Evolutionary conservation across 2,888 invertebrate genomes (phyloP).

Genomic region (Nebria salina): DNA sequence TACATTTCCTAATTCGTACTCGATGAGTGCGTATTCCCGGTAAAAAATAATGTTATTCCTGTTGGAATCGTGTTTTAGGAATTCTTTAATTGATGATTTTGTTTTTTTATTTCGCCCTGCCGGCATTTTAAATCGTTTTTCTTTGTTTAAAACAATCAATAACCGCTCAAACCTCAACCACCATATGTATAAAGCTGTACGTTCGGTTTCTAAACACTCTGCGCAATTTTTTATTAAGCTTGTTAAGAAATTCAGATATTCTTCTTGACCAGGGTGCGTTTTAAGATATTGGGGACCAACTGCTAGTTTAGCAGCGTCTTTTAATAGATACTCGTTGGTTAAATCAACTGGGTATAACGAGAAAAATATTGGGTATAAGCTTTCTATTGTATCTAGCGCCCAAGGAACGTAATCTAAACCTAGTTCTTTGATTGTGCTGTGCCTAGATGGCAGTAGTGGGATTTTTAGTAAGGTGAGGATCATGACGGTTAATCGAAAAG

Average conservation of each 20-base stretch:
- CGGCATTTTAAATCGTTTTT: constrained; percentile 61
- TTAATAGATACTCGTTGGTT: constrained; percentile 58
- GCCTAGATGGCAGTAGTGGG: constrained; percentile 66
- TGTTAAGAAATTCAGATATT: constrained; percentile 67
- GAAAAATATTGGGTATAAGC: constrained; percentile 61
- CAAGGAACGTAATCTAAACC: constrained; percentile 62
- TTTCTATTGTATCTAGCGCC: constrained; percentile 66
- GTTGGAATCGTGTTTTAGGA: constrained; percentile 66
- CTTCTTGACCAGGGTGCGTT: constrained; percentile 69
- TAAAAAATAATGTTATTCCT: constrained; percentile 69
- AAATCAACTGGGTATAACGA: constrained; percentile 57
- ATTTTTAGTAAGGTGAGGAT: constrained; percentile 70
- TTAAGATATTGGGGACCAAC: constrained; percentile 70
- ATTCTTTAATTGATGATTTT: constrained; percentile 66
- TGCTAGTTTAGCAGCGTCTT: constrained; percentile 62
- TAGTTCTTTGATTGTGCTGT: constrained; percentile 61
- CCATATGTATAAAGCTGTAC: constrained; percentile 68
- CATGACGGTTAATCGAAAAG: constrained; percentile 69
- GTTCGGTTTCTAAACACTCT: constrained; percentile 63
- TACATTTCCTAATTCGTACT: constrained; percentile 65
- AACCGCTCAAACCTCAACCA: constrained; percentile 72
- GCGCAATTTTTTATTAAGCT: constrained; percentile 66
- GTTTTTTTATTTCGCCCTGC: constrained; percentile 62
- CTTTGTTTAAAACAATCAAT: constrained; percentile 64
- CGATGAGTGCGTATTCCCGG: constrained; percentile 71